These are phyloP conservation scores for Lasioglossum baleicum DNA, from an alignment of 1,140 invertebrate genomes.

Conservation along the genomic window DNA sequence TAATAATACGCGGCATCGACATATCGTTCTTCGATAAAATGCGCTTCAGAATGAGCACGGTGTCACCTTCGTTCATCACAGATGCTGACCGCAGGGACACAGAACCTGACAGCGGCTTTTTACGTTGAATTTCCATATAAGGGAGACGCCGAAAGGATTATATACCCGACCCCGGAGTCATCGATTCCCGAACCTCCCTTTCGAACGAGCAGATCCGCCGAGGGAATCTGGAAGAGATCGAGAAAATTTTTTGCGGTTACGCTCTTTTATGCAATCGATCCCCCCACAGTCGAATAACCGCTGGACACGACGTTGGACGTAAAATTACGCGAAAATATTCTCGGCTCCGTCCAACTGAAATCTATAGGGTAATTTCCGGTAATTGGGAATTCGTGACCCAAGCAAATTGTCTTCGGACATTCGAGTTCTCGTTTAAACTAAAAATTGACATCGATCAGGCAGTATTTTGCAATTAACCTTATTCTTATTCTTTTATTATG, in stretches of 20 bases:
- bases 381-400: background rate
- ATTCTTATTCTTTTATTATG: no score
- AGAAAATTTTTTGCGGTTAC: constrained; percentile 19
- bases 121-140: constrained; percentile 69
- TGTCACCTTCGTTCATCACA: constrained; percentile 50
- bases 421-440: background rate
- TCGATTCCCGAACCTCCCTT: constrained; percentile 59
- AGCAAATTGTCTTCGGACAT: background rate
- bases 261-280: constrained; percentile 33
- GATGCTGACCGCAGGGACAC: constrained; percentile 61
- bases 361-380: background rate
- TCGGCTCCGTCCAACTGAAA: background rate
- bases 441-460: background rate
- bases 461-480: no score
- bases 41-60: background rate
- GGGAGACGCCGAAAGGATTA: constrained; percentile 59
- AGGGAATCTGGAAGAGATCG: constrained; percentile 60
- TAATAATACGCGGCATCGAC: background rate
- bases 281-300: background rate
- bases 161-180: constrained; percentile 38
- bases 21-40: background rate
- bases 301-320: background rate
- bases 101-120: constrained; percentile 69
- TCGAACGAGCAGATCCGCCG: constrained; percentile 54
- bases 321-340: background rate